A percentile compares a stretch with the other conserved stretches of the same genome.
Conservation (phyloP, 2,888 invertebrate species). For the Apodemia mormo region DNA sequence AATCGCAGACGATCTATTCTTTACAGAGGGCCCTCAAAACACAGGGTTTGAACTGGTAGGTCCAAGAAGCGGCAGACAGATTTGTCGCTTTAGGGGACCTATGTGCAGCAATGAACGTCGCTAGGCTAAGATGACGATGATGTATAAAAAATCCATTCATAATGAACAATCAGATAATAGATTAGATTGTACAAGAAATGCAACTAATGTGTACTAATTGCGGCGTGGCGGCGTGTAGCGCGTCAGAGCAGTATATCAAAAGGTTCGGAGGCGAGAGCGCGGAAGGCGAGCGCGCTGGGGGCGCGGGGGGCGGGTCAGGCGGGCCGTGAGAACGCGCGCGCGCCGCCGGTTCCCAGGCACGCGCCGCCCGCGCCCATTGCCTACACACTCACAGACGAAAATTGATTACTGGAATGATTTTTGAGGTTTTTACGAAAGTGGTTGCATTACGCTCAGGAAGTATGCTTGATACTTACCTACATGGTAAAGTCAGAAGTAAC, state of each 20-base stretch:
- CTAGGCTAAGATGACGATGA: no score
- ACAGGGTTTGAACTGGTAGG: no score
- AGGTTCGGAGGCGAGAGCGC: conserved; percentile 43
- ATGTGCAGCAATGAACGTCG: no score
- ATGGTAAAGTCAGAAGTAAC: no score
- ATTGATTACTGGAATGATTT: not conserved
- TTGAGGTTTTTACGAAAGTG: no score
- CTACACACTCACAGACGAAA: conserved; percentile 43
- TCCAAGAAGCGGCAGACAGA: no score
- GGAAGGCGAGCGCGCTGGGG: conserved; percentile 28
- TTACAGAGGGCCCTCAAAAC: no score
- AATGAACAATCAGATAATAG: conserved; percentile 1
- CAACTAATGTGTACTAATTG: conserved; percentile 14
- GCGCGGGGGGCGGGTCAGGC: conserved; percentile 58
- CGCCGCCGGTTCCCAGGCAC: conserved; percentile 78
- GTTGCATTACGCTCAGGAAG: no score
- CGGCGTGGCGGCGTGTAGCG: conserved; percentile 4
- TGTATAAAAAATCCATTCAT: not conserved
- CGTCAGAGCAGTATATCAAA: conserved; percentile 24
- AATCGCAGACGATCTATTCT: no score
- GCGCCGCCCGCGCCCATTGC: conserved; percentile 73
- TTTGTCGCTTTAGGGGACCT: no score
- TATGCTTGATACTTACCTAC: no score
- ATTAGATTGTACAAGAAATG: conserved; percentile 8
- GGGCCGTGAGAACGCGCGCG: conserved; percentile 80